phyloP scores from a whole-genome alignment of 2,113 vertebrate genomes.

The Odocoileus virginianus region DNA sequence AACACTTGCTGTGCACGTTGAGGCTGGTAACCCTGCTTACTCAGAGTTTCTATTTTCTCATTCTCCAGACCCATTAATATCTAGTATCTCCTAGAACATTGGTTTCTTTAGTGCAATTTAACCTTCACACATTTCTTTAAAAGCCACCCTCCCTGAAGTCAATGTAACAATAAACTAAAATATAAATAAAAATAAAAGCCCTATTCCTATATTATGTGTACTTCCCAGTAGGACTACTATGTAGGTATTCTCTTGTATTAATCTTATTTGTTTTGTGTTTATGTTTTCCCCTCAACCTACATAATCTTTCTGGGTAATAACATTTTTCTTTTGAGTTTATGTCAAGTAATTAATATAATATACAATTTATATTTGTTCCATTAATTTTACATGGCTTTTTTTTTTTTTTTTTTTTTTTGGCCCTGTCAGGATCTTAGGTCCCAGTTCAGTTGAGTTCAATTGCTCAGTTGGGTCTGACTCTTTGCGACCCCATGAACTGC shows the following conservation, averaged over 20 bases:
- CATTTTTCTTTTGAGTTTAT: background rate
- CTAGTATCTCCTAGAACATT: background rate
- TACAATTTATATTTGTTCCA: background rate
- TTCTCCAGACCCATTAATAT: background rate
- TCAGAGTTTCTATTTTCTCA: background rate
- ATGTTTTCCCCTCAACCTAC: background rate
- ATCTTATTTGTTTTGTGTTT: background rate
- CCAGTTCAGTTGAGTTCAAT: background rate
- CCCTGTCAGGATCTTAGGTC: background rate
- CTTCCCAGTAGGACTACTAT: background rate
- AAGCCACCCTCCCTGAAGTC: background rate
- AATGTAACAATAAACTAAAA: background rate
- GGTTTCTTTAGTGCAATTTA: background rate
- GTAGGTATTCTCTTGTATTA: too few relatives aligned
- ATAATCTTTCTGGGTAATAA: background rate
- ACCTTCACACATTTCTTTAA: background rate
- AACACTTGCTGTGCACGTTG: rapidly evolving
- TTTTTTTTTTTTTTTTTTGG: background rate
- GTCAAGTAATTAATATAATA: background rate
- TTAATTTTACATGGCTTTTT: background rate
- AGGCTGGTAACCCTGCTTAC: background rate
- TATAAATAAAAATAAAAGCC: background rate
- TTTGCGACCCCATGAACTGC: background rate
- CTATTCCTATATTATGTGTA: rapidly evolving
- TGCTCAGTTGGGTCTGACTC: background rate